Percentiles rank a stretch among this genome's conserved stretches.
phyloP scores from a whole-genome alignment of 2,797 vertebrate species.

The Acanthurus tractus region DNA sequence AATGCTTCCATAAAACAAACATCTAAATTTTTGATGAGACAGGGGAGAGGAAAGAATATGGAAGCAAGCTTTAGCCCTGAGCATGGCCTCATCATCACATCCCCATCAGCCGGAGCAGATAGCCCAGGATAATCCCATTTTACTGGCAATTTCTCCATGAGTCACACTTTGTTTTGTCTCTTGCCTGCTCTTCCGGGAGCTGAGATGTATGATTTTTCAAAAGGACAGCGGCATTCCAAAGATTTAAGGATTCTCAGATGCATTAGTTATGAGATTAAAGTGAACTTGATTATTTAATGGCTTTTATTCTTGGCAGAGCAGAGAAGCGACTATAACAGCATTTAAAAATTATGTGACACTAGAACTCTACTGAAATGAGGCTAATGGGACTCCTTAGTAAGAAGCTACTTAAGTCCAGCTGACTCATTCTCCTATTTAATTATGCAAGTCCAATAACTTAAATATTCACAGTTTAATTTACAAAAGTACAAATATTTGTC shows the following conservation, averaged over 20 bases:
- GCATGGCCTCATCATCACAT: neutral
- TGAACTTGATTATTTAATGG: neutral
- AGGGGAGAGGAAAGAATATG: neutral
- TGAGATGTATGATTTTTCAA: neutral
- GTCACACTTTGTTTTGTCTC: constrained; percentile 10
- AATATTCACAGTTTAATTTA: neutral
- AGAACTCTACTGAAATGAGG: neutral
- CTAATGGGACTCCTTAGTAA: neutral
- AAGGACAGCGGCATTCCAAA: neutral
- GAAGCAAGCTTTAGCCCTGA: constrained; percentile 5
- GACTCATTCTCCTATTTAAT: constrained; percentile 13
- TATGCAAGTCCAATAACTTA: neutral
- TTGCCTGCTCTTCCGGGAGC: neutral
- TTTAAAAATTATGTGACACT: constrained; percentile 3
- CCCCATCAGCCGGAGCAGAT: neutral
- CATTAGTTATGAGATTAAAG: neutral
- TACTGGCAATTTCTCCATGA: neutral
- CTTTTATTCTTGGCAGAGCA: constrained; percentile 8
- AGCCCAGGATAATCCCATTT: neutral
- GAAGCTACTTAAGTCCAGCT: neutral
- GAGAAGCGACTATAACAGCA: neutral
- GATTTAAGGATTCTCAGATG: neutral
- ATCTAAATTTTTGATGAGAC: constrained; percentile 18
- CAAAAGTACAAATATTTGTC: neutral
- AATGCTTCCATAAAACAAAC: neutral